Base-by-base conservation (phyloP, 2,888 invertebrate genomes). In the Sacculina carcini region DNA sequence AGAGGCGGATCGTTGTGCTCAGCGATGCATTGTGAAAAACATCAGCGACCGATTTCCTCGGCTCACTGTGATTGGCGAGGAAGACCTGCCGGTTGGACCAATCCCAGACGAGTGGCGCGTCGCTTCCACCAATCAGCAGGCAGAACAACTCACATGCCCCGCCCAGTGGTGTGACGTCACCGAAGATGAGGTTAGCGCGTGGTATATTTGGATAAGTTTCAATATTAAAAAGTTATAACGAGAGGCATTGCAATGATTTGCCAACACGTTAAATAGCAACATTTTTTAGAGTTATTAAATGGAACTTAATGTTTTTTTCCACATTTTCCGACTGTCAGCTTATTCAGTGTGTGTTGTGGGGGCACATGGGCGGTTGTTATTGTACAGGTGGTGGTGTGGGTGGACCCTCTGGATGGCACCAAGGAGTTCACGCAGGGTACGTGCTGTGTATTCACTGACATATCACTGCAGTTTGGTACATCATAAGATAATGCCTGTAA, bases 371-470 rank as follows among this genome's bases (percentile, higher is more conserved):
- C 23, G 29, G 21, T 51, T 53, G 50, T 58, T 51, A 53, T 52
- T 50, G 60, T 61, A 32, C 56, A 71, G 69, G 58, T 90, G 58
- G 85, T 87, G 12, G 74, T 94, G 23, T 94, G 96, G 96, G 90
- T 99, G 1, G 98, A 99, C 69, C 98, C 98, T 1, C 68, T 99
- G 9, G 98, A 99, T 72, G 98, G 98, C 34, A 99, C 98, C 23
- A 77, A 82, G 6, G 98, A 99, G 67, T 98, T 89, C 62, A 86
- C 94, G n/a, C 82, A 92, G 73, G 80, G 79, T 78, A 62, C 58
- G 52, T 49, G 46, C 14, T 3, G 26, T 32, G 28, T 46, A 46
- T 29, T 14, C 28, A 46, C 14, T 10, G 14, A 3, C 16, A 23
- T 24, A 21, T 40, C 29, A n/a, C 4, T 50, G 19, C 21, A 50